Evolutionary conservation across 2,888 invertebrate species (phyloP).

Genomic region (Drosophila monieri): DNA sequence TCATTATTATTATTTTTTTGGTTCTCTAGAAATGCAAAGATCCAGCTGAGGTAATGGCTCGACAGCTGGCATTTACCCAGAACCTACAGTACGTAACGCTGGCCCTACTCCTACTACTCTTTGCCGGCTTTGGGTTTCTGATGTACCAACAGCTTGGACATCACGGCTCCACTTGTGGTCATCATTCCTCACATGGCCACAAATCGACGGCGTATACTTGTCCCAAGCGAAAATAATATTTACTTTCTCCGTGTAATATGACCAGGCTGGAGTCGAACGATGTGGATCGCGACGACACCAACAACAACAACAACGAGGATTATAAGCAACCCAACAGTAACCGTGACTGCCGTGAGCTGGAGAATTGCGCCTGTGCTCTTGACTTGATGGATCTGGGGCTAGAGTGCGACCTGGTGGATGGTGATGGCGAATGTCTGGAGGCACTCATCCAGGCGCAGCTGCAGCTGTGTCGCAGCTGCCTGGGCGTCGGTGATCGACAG

Average conservation of each 20-base stretch:
- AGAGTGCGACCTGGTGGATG: slow-evolving; percentile 38
- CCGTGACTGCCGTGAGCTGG: slow-evolving; percentile 33
- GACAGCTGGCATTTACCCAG: slow-evolving; percentile 85
- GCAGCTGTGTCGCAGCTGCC: slow-evolving; percentile 40
- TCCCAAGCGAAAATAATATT: slow-evolving; percentile 76
- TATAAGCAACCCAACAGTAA: slow-evolving; percentile 19
- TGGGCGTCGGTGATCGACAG: slow-evolving; percentile 26
- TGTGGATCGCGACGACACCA: slow-evolving; percentile 46
- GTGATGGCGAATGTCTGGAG: slow-evolving; percentile 51
- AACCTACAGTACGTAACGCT: slow-evolving; percentile 85
- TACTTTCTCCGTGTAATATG: slow-evolving; percentile 79
- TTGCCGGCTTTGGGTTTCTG: slow-evolving; percentile 83
- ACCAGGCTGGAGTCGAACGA: slow-evolving; percentile 63
- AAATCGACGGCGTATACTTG: slow-evolving; percentile 42
- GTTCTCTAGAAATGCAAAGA: slow-evolving; percentile 81
- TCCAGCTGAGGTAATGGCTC: slow-evolving; percentile 83
- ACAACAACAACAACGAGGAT: slow-evolving; percentile 24
- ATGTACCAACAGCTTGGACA: slow-evolving; percentile 81
- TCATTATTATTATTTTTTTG: neutral
- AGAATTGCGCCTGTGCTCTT: slow-evolving; percentile 54
- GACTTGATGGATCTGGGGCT: slow-evolving; percentile 41
- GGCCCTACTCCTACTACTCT: slow-evolving; percentile 84
- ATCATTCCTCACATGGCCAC: neutral
- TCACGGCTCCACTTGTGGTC: neutral
- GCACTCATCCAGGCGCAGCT: slow-evolving; percentile 57